phyloP scores from a whole-genome alignment of 1,140 invertebrate species.

The Myzus persicae region DNA sequence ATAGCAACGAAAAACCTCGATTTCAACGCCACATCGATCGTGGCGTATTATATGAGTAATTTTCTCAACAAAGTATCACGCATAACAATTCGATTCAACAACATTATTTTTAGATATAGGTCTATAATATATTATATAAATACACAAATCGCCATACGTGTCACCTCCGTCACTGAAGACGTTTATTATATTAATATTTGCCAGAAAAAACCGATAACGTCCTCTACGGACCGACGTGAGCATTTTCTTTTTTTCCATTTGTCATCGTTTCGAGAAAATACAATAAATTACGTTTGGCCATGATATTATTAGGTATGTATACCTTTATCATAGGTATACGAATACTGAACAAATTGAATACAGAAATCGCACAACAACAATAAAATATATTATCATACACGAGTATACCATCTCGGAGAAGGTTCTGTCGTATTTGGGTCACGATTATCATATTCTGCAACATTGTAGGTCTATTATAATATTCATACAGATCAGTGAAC shows the following conservation, averaged over 20 bases:
- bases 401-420: background rate
- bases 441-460: background rate
- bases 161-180: background rate
- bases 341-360: background rate
- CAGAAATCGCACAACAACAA: background rate
- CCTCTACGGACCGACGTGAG: background rate
- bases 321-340: background rate
- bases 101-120: background rate
- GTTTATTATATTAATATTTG: background rate
- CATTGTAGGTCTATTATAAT: background rate
- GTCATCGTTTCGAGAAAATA: background rate
- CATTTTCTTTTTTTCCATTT: background rate
- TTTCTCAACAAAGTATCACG: background rate
- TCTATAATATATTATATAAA: no score
- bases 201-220: background rate
- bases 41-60: background rate
- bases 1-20: background rate
- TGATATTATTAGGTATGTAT: background rate
- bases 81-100: background rate
- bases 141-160: no score
- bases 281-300: background rate
- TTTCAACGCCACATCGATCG: background rate
- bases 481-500: background rate
- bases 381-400: background rate
- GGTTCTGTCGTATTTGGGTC: background rate